Evolutionary conservation across 2,888 invertebrate species (phyloP), one percentile per base, ranked within the genome.

Genomic region (Torymus texanus): DNA sequence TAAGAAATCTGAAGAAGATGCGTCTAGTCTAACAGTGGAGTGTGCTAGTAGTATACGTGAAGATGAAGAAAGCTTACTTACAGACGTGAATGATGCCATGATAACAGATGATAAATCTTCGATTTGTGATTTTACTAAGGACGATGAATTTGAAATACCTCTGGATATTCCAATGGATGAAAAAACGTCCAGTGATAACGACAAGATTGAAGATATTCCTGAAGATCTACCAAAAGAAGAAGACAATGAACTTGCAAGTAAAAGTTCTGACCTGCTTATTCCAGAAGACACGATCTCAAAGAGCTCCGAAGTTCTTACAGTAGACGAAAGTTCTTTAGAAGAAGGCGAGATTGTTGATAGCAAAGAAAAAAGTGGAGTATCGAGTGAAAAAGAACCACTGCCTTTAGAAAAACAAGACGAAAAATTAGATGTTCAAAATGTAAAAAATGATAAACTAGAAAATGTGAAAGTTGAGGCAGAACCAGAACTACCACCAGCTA

Each of bases 11-110:
- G 75, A 79, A 11, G 79, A 67, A 16, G 62, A 65, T 29, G n/a
- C 16, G 13, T 79, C 77, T 11, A 78, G 72, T 55, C 72, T 82
- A 13, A 79, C 72, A 2, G 78, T 75, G 0, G 78, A 82, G 21
- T 78, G 75, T 55, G 51, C 77, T 2, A 79, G 74, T 58, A 13
- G 74, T 58, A 13, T 63, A 41, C 67, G 14, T 51, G 65, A 65
- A 13, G 77, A 74, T 12, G 59, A 41, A 4, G 80, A 81, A 14
- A 67, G 51, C 41, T 66, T 65, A 21, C 18, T 50, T n/a, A 41
- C 21, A 13, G 76, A 76, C n/a, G 13, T 61, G 5, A 77, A 2
- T 13, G 66, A 74, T 51, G 12, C 41, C 0, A 63, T 67, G 51
- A 29, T 59, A 18, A 53, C 53, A 2, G 75, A 78, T 21, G 70